Conservation (phyloP, 2,797 vertebrate species). For the Adelosebastes latens region DNA sequence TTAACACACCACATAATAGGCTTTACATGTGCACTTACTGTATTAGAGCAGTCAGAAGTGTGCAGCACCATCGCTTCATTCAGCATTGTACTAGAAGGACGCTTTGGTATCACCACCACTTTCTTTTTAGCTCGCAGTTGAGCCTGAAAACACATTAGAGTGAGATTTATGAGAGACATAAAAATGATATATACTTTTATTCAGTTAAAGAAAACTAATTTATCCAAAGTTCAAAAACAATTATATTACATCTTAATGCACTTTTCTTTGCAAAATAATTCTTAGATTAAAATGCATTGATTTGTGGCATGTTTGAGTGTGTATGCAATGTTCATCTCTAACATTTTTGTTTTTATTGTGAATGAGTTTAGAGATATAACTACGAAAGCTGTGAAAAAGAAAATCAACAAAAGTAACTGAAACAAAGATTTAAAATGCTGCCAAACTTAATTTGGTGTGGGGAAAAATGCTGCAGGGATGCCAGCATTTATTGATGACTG, state of each 20-base stretch:
- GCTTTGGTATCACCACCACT: constrained; percentile 46
- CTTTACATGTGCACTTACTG: constrained; percentile 42
- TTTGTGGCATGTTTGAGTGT: not conserved
- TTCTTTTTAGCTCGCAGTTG: constrained; percentile 72
- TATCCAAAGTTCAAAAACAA: not conserved
- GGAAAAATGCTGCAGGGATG: not conserved
- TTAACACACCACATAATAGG: not conserved
- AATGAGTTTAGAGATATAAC: not conserved
- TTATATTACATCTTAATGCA: not conserved
- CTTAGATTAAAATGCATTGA: not conserved
- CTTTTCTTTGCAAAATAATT: not conserved
- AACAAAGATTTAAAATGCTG: not conserved
- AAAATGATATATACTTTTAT: not conserved
- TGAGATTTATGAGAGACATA: not conserved
- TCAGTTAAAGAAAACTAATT: not conserved
- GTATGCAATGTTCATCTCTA: not conserved
- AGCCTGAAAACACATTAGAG: constrained; percentile 66
- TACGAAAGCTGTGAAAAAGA: not conserved
- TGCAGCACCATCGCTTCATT: constrained; percentile 62
- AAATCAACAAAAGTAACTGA: not conserved
- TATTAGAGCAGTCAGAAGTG: constrained; percentile 26
- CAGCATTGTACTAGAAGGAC: constrained; percentile 36
- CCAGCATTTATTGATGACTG: not conserved
- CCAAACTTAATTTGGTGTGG: not conserved
- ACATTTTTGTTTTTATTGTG: not conserved